Percentiles rank a stretch among this genome's conserved stretches.
phyloP scores from a whole-genome alignment of 2,113 vertebrate genomes.

The Chloroceryle aenea region DNA sequence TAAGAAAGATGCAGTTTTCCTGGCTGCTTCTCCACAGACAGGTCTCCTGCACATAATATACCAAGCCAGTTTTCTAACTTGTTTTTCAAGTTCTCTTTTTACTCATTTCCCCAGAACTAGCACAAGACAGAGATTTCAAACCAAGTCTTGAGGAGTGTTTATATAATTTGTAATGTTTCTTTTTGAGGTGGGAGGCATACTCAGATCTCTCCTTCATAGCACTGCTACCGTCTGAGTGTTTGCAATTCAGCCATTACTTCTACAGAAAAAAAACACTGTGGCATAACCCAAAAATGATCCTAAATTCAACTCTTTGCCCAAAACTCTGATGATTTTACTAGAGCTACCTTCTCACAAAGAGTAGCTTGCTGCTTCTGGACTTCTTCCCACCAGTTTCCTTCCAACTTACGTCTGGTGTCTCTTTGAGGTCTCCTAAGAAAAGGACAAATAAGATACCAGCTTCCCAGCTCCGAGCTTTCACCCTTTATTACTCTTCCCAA shows the following conservation, averaged over 20 bases:
- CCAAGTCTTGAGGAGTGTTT: background rate
- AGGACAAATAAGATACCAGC: background rate
- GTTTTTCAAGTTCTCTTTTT: background rate
- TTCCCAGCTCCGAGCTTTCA: background rate
- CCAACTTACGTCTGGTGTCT: background rate
- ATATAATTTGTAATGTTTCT: background rate
- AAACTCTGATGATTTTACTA: background rate
- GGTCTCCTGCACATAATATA: background rate
- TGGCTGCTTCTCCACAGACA: background rate
- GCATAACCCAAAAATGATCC: background rate
- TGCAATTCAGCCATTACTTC: background rate
- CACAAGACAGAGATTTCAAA: background rate
- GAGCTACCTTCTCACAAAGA: background rate
- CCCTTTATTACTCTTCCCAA: background rate
- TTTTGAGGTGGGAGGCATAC: background rate
- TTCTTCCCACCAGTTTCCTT: background rate
- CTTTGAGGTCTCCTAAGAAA: background rate
- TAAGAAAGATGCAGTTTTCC: background rate
- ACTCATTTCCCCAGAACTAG: background rate
- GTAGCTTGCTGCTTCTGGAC: background rate
- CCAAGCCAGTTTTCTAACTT: background rate
- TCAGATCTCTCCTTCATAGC: background rate
- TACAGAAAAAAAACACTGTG: background rate
- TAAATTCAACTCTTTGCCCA: background rate
- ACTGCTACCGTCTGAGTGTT: background rate